phyloP scores from a whole-genome alignment of 2,888 invertebrate genomes.

The Pherbina coryleti region DNA sequence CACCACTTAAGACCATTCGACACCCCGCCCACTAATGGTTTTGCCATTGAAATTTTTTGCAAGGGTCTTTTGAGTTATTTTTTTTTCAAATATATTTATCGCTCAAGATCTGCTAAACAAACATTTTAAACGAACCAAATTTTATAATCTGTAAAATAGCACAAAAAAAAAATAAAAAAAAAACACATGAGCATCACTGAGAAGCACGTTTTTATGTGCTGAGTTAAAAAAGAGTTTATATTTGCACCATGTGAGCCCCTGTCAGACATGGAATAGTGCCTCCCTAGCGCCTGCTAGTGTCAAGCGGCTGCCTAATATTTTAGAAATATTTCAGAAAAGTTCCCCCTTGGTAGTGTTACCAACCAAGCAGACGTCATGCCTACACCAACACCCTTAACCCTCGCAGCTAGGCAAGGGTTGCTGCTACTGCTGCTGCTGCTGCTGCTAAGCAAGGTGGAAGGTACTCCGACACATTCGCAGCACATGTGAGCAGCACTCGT shows the following conservation, averaged over 20 bases:
- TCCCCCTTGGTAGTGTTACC: too few species aligned
- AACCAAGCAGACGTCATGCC: too few species aligned
- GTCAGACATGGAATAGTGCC: background rate
- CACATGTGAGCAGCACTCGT: slow-evolving; percentile 20
- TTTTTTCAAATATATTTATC: background rate
- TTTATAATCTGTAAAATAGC: background rate
- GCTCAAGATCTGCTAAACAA: background rate
- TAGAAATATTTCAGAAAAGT: background rate
- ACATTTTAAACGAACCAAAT: background rate
- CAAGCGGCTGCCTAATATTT: slow-evolving; percentile 25
- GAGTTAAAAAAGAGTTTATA: background rate
- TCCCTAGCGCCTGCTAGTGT: background rate
- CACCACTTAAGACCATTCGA: too few species aligned
- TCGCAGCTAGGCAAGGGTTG: too few species aligned
- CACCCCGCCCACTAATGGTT: too few species aligned
- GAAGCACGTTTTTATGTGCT: background rate
- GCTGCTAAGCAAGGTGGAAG: background rate
- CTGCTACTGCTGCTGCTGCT: background rate
- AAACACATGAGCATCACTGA: background rate
- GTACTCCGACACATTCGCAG: slow-evolving; percentile 15
- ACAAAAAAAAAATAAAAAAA: background rate
- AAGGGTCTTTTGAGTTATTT: background rate
- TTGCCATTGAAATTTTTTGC: too few species aligned
- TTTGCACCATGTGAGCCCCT: background rate
- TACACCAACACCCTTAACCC: too few species aligned